These are phyloP conservation scores for Chaetops frenatus DNA, from an alignment of 2,113 vertebrate genomes.

Conservation along the genomic window DNA sequence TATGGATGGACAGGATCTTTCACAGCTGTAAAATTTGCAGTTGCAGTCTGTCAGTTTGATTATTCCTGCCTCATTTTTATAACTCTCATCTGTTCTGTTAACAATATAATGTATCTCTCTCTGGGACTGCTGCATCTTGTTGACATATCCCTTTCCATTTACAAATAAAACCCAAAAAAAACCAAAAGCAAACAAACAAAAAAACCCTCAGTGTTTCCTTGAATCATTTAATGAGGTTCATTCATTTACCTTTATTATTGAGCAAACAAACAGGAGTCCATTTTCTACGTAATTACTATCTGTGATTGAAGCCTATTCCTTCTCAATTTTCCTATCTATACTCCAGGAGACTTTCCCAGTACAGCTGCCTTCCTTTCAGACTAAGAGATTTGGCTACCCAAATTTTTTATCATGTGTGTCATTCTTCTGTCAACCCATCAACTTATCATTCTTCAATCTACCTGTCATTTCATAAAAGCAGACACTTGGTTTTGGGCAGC, in stretches of 20 bases:
- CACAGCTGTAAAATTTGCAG: not conserved
- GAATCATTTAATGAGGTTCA: not conserved
- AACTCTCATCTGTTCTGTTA: not conserved
- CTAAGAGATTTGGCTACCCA: not conserved
- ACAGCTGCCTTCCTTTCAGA: not conserved
- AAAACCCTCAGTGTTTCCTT: not conserved
- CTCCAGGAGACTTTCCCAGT: not conserved
- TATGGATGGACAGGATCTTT: not conserved
- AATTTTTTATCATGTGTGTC: not conserved
- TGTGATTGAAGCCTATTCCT: not conserved
- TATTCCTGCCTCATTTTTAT: not conserved
- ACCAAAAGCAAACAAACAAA: too few species aligned
- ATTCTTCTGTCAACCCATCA: not conserved
- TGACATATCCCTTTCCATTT: not conserved
- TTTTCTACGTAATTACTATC: not conserved
- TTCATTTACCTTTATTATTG: not conserved
- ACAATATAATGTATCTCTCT: not conserved
- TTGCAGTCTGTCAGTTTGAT: not conserved
- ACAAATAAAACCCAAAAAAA: not conserved
- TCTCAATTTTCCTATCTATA: not conserved
- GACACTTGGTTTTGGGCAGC: not conserved
- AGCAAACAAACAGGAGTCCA: not conserved
- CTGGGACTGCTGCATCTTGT: not conserved
- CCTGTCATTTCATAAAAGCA: not conserved
- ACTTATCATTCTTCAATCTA: not conserved